A percentile compares a stretch with the other conserved stretches of the same genome.
These are phyloP conservation scores for Magallana nippona DNA, from an alignment of 2,888 invertebrate genomes.

Conservation along the genomic window DNA sequence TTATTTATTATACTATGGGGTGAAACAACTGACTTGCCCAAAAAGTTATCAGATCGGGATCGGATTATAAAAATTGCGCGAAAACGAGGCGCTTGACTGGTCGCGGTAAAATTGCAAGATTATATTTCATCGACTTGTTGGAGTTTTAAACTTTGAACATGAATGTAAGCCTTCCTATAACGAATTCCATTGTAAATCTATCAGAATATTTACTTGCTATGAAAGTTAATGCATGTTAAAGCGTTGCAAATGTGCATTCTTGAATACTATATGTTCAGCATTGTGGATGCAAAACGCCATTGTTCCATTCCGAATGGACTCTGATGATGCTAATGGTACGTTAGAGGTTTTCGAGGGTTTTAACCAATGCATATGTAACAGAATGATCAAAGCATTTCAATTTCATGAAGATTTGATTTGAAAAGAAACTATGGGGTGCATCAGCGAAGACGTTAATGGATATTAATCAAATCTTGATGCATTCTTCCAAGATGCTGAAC, in stretches of 20 bases:
- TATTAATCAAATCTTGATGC: no score
- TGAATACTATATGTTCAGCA: background rate
- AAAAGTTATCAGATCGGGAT: background rate
- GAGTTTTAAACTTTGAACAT: background rate
- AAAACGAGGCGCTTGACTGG: constrained; percentile 26
- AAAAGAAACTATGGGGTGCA: no score
- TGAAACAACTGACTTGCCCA: no score
- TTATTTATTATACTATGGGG: no score
- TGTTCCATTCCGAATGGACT: constrained; percentile 16
- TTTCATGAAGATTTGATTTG: no score
- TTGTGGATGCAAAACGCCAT: constrained; percentile 3
- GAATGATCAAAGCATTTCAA: no score
- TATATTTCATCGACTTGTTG: background rate
- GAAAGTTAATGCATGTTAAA: background rate
- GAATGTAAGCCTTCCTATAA: background rate
- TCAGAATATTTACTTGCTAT: background rate
- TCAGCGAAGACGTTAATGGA: no score
- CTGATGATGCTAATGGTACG: background rate
- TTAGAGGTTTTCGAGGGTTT: no score
- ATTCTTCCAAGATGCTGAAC: no score
- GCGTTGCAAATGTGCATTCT: background rate
- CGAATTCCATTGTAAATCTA: background rate
- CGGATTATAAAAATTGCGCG: background rate
- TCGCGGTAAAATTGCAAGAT: constrained; percentile 18
- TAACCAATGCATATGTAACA: no score